Evolutionary conservation across 1,140 invertebrate genomes (phyloP).

Genomic region (Cyrtorhinus lividipennis): DNA sequence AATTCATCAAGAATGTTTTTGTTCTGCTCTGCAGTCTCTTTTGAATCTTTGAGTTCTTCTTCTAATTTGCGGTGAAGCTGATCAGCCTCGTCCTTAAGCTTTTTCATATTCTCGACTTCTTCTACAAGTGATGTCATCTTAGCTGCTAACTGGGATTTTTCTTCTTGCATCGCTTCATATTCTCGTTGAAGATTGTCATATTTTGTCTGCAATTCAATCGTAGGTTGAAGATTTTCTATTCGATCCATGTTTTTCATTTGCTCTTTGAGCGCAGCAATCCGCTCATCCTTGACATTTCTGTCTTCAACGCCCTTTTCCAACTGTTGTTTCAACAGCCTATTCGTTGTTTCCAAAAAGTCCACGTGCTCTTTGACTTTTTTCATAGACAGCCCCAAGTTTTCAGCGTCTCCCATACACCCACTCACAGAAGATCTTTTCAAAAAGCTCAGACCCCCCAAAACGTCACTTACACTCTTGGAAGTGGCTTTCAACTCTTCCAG

Average conservation of each 20-base stretch:
- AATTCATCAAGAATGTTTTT: too few species aligned
- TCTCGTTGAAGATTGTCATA: too few species aligned
- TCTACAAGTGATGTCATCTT: too few species aligned
- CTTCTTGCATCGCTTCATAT: too few species aligned
- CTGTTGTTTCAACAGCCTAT: neutral
- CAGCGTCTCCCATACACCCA: neutral
- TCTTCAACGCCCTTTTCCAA: neutral
- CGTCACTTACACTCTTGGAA: neutral
- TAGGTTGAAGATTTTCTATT: neutral
- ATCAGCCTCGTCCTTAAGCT: too few species aligned
- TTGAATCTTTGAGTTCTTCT: too few species aligned
- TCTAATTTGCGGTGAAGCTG: too few species aligned
- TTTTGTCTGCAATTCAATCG: neutral
- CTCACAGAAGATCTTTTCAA: neutral
- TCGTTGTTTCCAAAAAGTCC: neutral
- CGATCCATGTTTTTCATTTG: too few species aligned
- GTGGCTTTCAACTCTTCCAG: neutral
- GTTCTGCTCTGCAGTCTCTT: too few species aligned
- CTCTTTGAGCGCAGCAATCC: too few species aligned
- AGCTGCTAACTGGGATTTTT: too few species aligned
- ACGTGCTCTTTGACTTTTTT: neutral
- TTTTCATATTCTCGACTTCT: too few species aligned
- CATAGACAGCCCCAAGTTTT: neutral
- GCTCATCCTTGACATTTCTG: neutral
- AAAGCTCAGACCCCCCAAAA: neutral